These are phyloP conservation scores for Bradypus variegatus DNA, from an alignment of 2,797 vertebrate genomes.

Conservation along the genomic window DNA sequence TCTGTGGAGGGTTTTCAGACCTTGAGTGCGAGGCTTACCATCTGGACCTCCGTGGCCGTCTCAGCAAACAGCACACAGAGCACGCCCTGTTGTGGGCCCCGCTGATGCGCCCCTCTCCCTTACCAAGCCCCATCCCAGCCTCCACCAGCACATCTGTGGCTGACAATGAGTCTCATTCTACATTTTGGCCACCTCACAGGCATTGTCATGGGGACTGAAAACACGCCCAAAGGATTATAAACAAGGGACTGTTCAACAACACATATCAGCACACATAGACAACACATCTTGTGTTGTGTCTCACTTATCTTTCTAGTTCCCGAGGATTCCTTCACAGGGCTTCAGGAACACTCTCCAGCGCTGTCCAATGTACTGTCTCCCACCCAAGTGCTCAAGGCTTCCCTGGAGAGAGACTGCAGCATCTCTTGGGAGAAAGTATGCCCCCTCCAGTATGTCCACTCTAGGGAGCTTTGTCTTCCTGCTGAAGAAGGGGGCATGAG, in stretches of 20 bases:
- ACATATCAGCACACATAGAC: neutral
- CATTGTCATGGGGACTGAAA: conserved; percentile 20
- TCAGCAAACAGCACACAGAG: neutral
- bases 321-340: neutral
- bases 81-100: neutral
- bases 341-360: neutral
- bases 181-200: neutral
- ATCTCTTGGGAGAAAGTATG: neutral
- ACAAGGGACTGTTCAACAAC: conserved; percentile 34
- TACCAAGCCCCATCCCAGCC: neutral
- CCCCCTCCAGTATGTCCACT: neutral
- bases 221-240: neutral
- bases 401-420: neutral
- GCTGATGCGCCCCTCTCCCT: neutral
- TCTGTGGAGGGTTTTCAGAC: neutral
- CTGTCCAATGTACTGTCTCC: neutral
- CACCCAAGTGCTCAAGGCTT: neutral
- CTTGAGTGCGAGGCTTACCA: neutral
- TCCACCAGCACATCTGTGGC: conserved; percentile 45
- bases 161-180: conserved; percentile 42
- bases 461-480: neutral
- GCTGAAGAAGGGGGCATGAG: neutral
- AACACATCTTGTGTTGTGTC: neutral
- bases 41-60: neutral
- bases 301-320: neutral